Conservation (phyloP, 2,888 invertebrate genomes). For the Clitarchus hookeri region DNA sequence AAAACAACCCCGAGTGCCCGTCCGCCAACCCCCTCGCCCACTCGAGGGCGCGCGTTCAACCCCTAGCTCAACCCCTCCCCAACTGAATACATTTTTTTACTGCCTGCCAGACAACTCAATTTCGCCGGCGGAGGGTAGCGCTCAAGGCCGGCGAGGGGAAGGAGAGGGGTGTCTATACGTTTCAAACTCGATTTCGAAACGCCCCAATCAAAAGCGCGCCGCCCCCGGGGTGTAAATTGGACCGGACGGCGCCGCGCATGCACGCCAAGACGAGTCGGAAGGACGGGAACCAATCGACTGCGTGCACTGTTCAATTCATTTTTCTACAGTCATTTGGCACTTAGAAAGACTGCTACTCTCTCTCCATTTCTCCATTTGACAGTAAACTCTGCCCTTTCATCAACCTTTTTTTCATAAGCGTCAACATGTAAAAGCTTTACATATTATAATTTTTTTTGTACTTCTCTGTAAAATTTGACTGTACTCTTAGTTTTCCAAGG, state of each 20-base stretch:
- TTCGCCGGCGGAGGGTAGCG: neutral
- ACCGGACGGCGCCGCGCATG: neutral
- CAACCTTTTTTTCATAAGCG: no score
- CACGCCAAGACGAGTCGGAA: neutral
- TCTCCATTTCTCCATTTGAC: no score
- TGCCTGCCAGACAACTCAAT: slow-evolving; percentile 23
- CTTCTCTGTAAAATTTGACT: no score
- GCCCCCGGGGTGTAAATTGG: neutral
- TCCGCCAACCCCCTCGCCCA: neutral
- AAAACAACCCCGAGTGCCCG: slow-evolving; percentile 33
- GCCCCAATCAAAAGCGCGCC: slow-evolving; percentile 3
- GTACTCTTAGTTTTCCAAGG: no score
- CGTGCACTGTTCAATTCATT: neutral
- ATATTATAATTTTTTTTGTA: no score
- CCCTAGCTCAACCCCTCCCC: neutral
- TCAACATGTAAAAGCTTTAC: no score
- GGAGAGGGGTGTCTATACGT: neutral
- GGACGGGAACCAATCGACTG: no score
- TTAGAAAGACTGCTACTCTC: no score
- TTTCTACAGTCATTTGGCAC: no score
- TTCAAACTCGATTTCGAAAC: neutral
- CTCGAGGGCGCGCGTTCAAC: neutral
- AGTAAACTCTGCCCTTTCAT: no score
- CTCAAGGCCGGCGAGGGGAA: neutral
- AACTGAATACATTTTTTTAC: slow-evolving; percentile 16